Percentiles rank a stretch among this genome's conserved stretches.
Evolutionary conservation across 2,888 invertebrate genomes (phyloP).

Genomic region (Campopleginae sp.): DNA sequence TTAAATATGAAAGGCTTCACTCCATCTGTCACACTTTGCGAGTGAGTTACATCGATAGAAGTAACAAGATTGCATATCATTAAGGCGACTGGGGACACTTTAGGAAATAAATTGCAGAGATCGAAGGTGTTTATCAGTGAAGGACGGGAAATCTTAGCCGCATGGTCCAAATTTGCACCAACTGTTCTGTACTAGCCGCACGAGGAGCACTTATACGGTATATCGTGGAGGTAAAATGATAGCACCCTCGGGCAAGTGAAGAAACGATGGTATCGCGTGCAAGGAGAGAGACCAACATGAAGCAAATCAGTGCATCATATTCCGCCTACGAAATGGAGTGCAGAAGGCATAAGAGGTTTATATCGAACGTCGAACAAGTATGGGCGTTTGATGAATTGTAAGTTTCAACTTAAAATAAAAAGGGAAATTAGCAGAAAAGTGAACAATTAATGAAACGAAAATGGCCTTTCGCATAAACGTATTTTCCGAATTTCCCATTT

Average conservation of each 20-base stretch:
- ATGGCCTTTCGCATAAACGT: not conserved
- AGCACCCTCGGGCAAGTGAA: conserved; percentile 41
- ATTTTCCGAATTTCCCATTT: conserved; percentile 41
- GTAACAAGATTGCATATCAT: not conserved
- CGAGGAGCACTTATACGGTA: not conserved
- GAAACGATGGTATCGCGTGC: conserved; percentile 67
- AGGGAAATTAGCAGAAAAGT: not conserved
- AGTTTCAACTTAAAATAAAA: not conserved
- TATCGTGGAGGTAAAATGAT: conserved; percentile 44
- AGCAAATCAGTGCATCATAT: conserved; percentile 46
- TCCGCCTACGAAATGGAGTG: conserved; percentile 75
- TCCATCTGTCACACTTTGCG: not conserved
- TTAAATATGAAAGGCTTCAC: not conserved
- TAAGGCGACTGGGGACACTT: not conserved
- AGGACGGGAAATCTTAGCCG: not conserved
- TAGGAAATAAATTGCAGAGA: not conserved
- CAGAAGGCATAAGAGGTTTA: conserved; percentile 71
- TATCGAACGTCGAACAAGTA: not conserved
- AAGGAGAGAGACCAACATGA: conserved; percentile 62
- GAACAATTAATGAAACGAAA: not conserved
- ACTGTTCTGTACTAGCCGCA: not conserved
- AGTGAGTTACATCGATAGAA: too few species aligned
- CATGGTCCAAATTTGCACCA: not conserved
- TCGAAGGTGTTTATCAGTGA: not conserved
- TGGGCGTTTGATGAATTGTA: not conserved